phyloP scores from a whole-genome alignment of 2,888 invertebrate genomes.

The Cylloceria caligata region DNA sequence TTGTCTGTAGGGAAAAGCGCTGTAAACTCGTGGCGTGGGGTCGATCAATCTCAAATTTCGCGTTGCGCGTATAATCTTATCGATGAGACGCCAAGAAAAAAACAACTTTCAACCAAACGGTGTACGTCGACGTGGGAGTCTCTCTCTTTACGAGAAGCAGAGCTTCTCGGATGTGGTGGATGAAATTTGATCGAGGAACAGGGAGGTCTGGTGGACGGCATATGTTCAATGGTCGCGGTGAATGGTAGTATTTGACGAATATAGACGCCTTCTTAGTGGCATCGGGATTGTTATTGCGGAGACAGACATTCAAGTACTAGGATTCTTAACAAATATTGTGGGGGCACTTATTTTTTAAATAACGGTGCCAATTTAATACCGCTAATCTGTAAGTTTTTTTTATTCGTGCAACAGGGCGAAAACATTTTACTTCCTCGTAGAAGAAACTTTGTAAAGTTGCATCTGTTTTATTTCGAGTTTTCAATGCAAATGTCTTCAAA shows the following conservation, averaged over 20 bases:
- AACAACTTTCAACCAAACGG: no score
- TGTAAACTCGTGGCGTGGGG: constrained; percentile 35
- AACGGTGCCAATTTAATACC: no score
- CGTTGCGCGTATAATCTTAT: constrained; percentile 1
- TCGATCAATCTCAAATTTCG: constrained; percentile 60
- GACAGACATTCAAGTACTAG: no score
- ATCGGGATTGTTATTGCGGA: neutral
- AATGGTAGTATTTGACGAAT: neutral
- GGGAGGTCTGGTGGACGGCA: constrained; percentile 48
- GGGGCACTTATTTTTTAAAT: no score
- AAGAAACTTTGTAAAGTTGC: no score
- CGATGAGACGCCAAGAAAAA: constrained; percentile 32
- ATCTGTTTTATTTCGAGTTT: no score
- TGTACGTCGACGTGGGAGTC: constrained; percentile 53
- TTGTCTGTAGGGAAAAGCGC: constrained; percentile 18
- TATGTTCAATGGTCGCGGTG: constrained; percentile 36
- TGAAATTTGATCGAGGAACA: constrained; percentile 46
- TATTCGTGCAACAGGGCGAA: no score
- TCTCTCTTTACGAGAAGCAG: neutral
- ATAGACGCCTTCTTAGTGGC: neutral
- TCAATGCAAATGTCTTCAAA: no score
- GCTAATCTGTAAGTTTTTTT: no score
- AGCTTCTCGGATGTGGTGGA: constrained; percentile 49
- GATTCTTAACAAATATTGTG: no score
- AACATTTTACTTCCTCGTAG: no score